These are phyloP conservation scores for Bombus haemorrhoidalis DNA, from an alignment of 1,140 invertebrate genomes.

Conservation along the genomic window DNA sequence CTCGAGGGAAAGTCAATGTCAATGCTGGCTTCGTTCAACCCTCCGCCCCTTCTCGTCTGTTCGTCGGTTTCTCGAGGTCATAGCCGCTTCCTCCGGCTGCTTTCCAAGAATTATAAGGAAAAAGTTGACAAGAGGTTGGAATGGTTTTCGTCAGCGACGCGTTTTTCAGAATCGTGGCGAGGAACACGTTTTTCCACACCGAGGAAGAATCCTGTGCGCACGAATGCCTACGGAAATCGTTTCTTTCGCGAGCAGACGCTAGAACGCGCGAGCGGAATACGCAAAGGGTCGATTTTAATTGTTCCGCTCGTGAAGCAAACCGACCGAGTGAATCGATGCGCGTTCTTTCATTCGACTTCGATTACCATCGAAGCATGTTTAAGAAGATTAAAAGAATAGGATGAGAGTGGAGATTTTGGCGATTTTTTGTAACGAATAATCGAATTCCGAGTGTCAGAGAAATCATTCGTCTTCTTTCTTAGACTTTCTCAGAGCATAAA, in stretches of 20 bases:
- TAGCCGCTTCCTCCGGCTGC: constrained; percentile 4
- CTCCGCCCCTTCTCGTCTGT: neutral
- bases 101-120: constrained; percentile 44
- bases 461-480: neutral
- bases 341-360: neutral
- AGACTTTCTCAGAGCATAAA: neutral
- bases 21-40: constrained; percentile 28
- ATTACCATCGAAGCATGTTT: neutral
- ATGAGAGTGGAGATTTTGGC: neutral
- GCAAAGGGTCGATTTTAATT: constrained; percentile 19
- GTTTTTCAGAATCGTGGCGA: constrained; percentile 44
- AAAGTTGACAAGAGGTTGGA: constrained; percentile 36
- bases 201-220: constrained; percentile 25
- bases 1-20: constrained; percentile 58
- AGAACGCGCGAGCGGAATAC: constrained; percentile 19
- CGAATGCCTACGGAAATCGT: constrained; percentile 49
- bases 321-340: neutral
- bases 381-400: neutral
- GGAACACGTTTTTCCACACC: constrained; percentile 54
- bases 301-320: neutral
- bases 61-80: neutral
- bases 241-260: constrained; percentile 4
- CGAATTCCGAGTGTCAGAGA: neutral
- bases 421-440: neutral
- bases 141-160: constrained; percentile 24